These are phyloP conservation scores for Madoqua kirkii DNA, from an alignment of 2,113 vertebrate genomes.

Conservation along the genomic window DNA sequence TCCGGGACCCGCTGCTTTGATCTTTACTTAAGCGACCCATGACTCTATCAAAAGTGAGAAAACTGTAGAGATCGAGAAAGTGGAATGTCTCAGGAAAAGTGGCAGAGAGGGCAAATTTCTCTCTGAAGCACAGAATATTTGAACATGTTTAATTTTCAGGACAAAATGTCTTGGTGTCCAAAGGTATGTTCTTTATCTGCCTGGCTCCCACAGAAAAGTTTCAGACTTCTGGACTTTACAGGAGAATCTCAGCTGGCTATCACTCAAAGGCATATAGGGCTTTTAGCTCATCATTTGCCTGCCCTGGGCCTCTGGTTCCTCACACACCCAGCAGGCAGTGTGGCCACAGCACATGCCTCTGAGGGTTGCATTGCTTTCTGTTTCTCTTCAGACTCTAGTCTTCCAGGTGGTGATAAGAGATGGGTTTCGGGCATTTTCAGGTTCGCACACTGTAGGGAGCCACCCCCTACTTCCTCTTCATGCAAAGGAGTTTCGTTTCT, in stretches of 20 bases:
- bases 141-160: background rate
- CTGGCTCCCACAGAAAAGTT: background rate
- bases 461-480: conserved; percentile 27
- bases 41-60: background rate
- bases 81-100: background rate
- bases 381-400: background rate
- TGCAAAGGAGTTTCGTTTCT: conserved; percentile 53
- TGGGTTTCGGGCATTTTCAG: background rate
- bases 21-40: rapidly evolving
- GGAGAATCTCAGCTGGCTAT: background rate
- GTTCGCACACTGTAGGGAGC: background rate
- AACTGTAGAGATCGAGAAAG: background rate
- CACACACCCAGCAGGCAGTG: background rate
- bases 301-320: background rate
- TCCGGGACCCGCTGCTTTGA: background rate
- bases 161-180: background rate
- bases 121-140: rapidly evolving
- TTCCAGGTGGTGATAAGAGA: conserved; percentile 2
- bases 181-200: background rate
- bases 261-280: background rate
- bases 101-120: background rate
- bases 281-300: background rate
- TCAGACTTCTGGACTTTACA: rapidly evolving
- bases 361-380: background rate
- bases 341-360: background rate